phyloP scores from a whole-genome alignment of 2,797 vertebrate species.

The Ibycter americanus region DNA sequence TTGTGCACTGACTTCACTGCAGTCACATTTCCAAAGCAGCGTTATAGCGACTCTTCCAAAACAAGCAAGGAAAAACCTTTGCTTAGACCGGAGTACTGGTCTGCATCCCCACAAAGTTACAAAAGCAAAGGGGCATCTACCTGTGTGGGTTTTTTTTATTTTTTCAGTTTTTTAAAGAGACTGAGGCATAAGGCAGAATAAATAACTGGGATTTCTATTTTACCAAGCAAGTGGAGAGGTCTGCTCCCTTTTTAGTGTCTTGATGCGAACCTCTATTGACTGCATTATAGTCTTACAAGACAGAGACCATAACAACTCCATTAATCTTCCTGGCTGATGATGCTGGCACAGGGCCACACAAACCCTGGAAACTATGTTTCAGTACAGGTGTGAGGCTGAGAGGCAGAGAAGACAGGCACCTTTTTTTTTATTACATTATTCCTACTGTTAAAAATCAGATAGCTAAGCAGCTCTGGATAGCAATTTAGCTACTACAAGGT shows the following conservation, averaged over 20 bases:
- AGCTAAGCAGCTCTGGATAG: background rate
- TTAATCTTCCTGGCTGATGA: slow-evolving; percentile 7
- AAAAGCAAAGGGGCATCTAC: background rate
- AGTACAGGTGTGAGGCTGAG: background rate
- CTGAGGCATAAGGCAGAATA: background rate
- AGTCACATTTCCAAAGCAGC: background rate
- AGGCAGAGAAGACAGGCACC: background rate
- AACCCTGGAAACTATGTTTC: background rate
- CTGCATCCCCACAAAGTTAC: background rate
- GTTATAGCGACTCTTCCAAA: background rate
- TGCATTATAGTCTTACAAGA: background rate
- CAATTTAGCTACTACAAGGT: slow-evolving; percentile 52
- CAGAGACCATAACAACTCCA: background rate
- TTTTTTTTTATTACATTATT: background rate
- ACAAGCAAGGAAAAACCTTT: background rate
- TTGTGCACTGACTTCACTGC: background rate
- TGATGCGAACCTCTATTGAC: background rate
- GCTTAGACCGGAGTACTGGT: background rate
- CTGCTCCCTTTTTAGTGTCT: background rate
- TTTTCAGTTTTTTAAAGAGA: background rate
- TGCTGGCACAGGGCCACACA: background rate
- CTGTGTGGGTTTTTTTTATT: background rate
- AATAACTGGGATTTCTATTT: background rate
- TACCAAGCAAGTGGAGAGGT: background rate
- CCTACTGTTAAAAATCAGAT: slow-evolving; percentile 18